Conservation (phyloP, 2,113 vertebrate genomes). For the Phocoena phocoena region DNA sequence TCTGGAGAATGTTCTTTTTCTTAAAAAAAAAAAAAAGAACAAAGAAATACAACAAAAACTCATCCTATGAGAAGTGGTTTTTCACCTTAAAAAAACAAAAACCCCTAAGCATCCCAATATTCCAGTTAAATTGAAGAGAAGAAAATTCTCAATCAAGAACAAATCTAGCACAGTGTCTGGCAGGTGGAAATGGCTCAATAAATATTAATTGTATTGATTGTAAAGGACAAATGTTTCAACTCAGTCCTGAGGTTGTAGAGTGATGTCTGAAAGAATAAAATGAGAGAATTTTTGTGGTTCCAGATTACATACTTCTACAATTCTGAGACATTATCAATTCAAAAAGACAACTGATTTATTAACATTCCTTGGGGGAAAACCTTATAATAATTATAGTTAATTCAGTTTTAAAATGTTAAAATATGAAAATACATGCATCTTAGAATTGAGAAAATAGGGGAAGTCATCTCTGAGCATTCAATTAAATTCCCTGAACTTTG, state of each 20-base stretch:
- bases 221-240: not conserved
- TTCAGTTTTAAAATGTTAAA: not conserved
- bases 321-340: not conserved
- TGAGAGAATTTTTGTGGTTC: not conserved
- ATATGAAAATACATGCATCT: not conserved
- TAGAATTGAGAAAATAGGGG: not conserved
- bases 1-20: not conserved
- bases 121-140: not conserved
- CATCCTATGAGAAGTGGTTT: not conserved
- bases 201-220: not conserved
- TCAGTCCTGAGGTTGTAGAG: not conserved
- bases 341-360: not conserved
- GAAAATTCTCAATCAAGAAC: not conserved
- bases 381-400: not conserved
- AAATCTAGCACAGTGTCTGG: not conserved
- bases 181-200: not conserved
- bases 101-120: not conserved
- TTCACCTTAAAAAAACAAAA: not conserved
- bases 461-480: not conserved
- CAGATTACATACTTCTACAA: not conserved
- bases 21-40: not conserved
- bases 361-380: not conserved
- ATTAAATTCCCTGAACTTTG: not conserved
- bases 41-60: not conserved
- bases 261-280: not conserved